Evolutionary conservation across 2,797 vertebrate species (phyloP).

Genomic region (Miichthys miiuy): DNA sequence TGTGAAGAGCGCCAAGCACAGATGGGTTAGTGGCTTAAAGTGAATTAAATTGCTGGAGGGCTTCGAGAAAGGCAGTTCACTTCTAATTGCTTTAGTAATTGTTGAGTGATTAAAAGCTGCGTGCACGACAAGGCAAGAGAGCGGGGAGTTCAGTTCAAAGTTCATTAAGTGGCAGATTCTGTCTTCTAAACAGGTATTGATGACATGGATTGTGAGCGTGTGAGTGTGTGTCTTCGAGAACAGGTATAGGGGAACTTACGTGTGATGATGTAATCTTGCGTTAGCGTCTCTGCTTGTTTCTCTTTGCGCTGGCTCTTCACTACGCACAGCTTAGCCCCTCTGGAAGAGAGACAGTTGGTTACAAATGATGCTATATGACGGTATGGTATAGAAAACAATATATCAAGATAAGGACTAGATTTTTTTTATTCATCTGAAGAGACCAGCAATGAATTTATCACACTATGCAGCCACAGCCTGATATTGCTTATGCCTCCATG

Average conservation of each 20-base stretch:
- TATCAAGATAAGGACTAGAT: accelerated
- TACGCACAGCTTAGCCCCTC: conserved; percentile 97
- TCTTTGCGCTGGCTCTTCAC: conserved; percentile 95
- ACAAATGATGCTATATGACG: conserved; percentile 1
- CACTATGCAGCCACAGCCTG: not conserved
- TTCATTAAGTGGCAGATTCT: not conserved
- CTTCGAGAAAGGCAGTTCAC: conserved; percentile 42
- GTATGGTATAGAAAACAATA: not conserved
- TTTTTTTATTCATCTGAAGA: not conserved
- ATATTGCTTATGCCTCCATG: not conserved
- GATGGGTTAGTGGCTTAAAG: conserved; percentile 27
- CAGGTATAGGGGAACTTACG: conserved; percentile 85
- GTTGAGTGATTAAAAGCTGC: conserved; percentile 25
- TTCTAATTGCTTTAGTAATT: conserved; percentile 40
- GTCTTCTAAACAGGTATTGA: not conserved
- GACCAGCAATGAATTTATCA: not conserved
- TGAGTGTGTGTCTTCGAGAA: not conserved
- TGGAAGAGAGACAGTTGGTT: conserved; percentile 64
- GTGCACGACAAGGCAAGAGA: not conserved
- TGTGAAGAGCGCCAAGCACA: conserved; percentile 31
- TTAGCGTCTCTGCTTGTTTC: conserved; percentile 93
- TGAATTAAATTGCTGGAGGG: conserved; percentile 27
- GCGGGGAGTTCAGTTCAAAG: not conserved
- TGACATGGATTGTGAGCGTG: not conserved
- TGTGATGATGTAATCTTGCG: conserved; percentile 98